phyloP scores from a whole-genome alignment of 64 coral and sea anemone genomes.

The Stylophora pistillata region DNA sequence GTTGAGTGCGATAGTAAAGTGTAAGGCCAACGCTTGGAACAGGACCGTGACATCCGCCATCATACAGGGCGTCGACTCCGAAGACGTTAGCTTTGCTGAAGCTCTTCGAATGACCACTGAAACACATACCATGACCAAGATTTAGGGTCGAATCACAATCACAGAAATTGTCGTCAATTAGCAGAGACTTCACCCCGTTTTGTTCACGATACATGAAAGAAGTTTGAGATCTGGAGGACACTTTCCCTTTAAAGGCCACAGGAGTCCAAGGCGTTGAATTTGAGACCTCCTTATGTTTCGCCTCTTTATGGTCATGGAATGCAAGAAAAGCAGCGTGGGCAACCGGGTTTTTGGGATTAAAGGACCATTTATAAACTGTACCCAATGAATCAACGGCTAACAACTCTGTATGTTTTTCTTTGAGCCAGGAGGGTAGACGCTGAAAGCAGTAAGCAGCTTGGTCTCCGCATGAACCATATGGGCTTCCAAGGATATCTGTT shows the following conservation, averaged over 20 bases:
- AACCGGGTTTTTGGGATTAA: constrained; percentile 44
- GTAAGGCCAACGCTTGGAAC: neutral
- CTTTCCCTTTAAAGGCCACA: constrained; percentile 44
- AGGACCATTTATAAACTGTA: constrained; percentile 71
- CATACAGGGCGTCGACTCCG: neutral
- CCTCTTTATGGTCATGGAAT: constrained; percentile 63
- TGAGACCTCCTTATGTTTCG: constrained; percentile 9
- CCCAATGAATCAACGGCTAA: constrained; percentile 33
- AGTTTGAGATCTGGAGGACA: neutral
- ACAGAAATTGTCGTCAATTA: constrained; percentile 2
- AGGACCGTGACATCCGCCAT: constrained; percentile 9
- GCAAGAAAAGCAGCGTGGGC: constrained; percentile 60
- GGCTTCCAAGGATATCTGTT: constrained; percentile 39
- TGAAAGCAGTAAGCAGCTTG: constrained; percentile 48
- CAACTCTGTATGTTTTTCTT: constrained; percentile 48
- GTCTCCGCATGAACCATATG: constrained; percentile 37
- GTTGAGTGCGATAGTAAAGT: constrained; percentile 9
- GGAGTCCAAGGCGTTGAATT: constrained; percentile 57
- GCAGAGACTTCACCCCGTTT: neutral
- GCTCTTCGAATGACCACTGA: neutral
- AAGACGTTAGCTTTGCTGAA: neutral
- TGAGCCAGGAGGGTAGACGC: constrained; percentile 58
- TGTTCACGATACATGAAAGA: constrained; percentile 17
- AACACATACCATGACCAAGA: constrained; percentile 8
- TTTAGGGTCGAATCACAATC: neutral